phyloP scores from a whole-genome alignment of 2,797 vertebrate genomes.

The Scolopax rusticola region DNA sequence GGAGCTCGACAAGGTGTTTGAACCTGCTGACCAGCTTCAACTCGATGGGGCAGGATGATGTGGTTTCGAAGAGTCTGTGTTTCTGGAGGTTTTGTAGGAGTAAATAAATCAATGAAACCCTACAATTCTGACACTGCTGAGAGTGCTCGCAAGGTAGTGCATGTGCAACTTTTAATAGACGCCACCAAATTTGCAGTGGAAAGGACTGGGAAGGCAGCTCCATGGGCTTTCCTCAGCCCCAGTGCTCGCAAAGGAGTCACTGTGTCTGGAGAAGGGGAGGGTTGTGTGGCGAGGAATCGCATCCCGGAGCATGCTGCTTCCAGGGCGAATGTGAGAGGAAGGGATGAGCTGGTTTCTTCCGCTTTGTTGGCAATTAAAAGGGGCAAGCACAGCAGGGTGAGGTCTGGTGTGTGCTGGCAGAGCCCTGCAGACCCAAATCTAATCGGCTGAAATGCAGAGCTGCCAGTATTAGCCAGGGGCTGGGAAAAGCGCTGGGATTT shows the following conservation, averaged over 20 bases:
- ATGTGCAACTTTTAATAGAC: accelerated
- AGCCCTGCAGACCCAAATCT: not conserved
- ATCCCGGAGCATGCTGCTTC: accelerated
- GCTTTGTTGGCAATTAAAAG: not conserved
- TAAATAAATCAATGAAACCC: not conserved
- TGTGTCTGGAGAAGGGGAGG: accelerated
- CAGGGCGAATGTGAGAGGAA: not conserved
- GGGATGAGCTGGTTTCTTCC: not conserved
- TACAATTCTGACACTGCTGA: not conserved
- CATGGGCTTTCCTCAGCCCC: not conserved
- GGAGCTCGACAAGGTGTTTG: not conserved
- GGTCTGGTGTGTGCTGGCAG: not conserved
- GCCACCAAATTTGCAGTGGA: not conserved
- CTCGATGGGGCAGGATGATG: not conserved
- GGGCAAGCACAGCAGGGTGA: not conserved
- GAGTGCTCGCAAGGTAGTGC: not conserved
- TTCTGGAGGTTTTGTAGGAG: not conserved
- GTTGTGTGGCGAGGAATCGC: accelerated
- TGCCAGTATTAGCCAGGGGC: not conserved
- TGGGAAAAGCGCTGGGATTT: not conserved
- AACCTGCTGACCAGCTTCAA: not conserved
- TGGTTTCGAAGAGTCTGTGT: not conserved
- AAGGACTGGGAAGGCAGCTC: not conserved
- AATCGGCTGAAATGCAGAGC: not conserved
- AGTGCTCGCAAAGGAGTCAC: accelerated